Conservation (phyloP, 2,113 vertebrate species). For the Rhea pennata region DNA sequence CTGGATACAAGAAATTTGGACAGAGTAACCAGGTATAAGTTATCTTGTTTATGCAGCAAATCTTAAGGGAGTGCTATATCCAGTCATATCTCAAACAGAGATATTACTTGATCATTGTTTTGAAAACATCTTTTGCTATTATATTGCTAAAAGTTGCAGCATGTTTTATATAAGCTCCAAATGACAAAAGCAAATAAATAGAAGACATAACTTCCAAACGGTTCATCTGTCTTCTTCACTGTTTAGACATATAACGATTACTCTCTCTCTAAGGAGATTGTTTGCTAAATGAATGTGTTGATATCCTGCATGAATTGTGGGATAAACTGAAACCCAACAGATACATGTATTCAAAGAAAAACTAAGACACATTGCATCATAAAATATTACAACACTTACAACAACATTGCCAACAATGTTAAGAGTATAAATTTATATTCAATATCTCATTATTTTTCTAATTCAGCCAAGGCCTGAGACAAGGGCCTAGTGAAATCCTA, state of each 20-base stretch:
- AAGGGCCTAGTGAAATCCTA: slow-evolving; percentile 69
- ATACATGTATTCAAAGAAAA: not conserved
- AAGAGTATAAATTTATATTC: slow-evolving; percentile 47
- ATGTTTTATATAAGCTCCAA: not conserved
- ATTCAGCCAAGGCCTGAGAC: slow-evolving; percentile 51
- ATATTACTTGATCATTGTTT: not conserved
- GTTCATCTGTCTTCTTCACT: not conserved
- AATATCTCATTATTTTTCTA: slow-evolving; percentile 60
- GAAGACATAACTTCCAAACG: not conserved
- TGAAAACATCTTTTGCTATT: not conserved
- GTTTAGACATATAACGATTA: not conserved
- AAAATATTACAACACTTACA: slow-evolving; percentile 25
- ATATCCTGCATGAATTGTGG: not conserved
- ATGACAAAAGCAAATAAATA: not conserved
- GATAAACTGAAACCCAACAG: not conserved
- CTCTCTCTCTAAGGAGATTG: not conserved
- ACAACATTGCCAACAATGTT: not conserved
- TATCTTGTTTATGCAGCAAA: not conserved
- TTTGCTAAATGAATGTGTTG: not conserved
- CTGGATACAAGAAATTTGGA: not conserved
- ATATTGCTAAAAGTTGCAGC: not conserved
- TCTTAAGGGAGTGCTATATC: not conserved
- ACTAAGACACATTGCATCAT: not conserved
- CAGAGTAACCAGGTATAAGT: not conserved
- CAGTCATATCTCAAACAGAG: not conserved